Evolutionary conservation across 2,797 vertebrate species (phyloP).

Genomic region (Dermochelys coriacea): DNA sequence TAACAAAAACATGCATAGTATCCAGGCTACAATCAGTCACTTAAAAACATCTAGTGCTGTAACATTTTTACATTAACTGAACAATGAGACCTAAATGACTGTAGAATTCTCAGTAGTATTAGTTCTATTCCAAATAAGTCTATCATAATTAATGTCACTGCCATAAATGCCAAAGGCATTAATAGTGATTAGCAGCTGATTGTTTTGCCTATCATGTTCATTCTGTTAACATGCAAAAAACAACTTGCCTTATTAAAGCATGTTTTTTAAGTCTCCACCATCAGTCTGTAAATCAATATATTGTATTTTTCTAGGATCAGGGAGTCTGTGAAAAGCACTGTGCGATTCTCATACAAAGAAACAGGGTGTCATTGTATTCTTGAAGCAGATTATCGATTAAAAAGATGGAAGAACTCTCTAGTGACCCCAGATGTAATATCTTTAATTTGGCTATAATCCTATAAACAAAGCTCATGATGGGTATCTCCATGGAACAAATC

Average conservation of each 20-base stretch:
- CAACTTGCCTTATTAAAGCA: slow-evolving; percentile 69
- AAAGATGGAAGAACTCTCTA: slow-evolving; percentile 35
- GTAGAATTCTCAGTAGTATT: slow-evolving; percentile 4
- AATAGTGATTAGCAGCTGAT: slow-evolving; percentile 72
- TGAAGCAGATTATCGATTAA: slow-evolving; percentile 40
- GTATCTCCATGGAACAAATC: background rate
- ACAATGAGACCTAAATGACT: slow-evolving; percentile 8
- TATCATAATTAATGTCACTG: slow-evolving; percentile 65
- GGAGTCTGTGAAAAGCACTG: slow-evolving; percentile 9
- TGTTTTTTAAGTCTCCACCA: slow-evolving; percentile 62
- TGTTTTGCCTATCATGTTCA: slow-evolving; percentile 66
- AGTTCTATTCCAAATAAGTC: slow-evolving; percentile 30
- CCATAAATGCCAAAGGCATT: slow-evolving; percentile 69
- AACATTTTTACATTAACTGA: slow-evolving; percentile 9
- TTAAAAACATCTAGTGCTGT: background rate
- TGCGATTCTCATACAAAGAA: slow-evolving; percentile 7
- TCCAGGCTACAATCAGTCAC: background rate
- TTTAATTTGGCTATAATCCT: slow-evolving; percentile 8
- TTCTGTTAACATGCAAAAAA: slow-evolving; percentile 73
- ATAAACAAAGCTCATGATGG: background rate
- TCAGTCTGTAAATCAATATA: slow-evolving; percentile 69
- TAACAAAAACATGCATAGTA: background rate
- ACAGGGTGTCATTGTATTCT: slow-evolving; percentile 50
- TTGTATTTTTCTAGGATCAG: slow-evolving; percentile 57
- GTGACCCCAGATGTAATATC: slow-evolving; percentile 1